Evolutionary conservation across 2,888 invertebrate genomes (phyloP).

Genomic region (Limnephilus lunatus): DNA sequence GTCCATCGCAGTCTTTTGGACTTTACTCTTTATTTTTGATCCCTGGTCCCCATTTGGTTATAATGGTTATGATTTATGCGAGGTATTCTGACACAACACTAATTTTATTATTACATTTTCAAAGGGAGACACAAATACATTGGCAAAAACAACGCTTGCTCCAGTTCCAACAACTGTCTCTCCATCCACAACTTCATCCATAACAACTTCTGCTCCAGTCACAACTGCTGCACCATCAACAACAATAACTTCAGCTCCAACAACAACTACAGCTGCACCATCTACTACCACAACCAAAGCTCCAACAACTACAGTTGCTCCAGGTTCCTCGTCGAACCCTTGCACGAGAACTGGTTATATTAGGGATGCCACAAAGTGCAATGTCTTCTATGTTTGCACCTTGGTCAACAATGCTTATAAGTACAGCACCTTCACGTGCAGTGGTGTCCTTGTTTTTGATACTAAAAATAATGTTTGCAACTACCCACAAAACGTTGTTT

Average conservation of each 20-base stretch:
- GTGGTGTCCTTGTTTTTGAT: slow-evolving; percentile 71
- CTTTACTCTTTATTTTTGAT: not conserved
- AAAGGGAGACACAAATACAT: not conserved
- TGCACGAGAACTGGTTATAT: slow-evolving; percentile 35
- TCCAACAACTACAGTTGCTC: not conserved
- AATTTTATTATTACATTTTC: not conserved
- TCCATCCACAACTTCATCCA: not conserved
- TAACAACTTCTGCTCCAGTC: not conserved
- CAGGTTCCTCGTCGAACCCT: not conserved
- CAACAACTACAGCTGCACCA: not conserved
- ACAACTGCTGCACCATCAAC: not conserved
- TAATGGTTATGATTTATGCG: too few species aligned
- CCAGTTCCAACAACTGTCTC: not conserved
- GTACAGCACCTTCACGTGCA: slow-evolving; percentile 70
- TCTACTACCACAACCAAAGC: not conserved
- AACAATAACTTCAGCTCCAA: not conserved
- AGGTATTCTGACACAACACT: too few species aligned
- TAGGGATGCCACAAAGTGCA: slow-evolving; percentile 43
- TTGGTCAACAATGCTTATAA: slow-evolving; percentile 61
- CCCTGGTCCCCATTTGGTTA: too few species aligned
- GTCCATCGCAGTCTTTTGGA: not conserved
- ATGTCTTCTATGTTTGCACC: slow-evolving; percentile 44
- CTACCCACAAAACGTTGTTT: slow-evolving; percentile 67
- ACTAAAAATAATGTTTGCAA: slow-evolving; percentile 70
- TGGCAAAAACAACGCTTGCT: not conserved